Evolutionary conservation across 2,888 invertebrate genomes (phyloP).

Genomic region (Elmis aenea): DNA sequence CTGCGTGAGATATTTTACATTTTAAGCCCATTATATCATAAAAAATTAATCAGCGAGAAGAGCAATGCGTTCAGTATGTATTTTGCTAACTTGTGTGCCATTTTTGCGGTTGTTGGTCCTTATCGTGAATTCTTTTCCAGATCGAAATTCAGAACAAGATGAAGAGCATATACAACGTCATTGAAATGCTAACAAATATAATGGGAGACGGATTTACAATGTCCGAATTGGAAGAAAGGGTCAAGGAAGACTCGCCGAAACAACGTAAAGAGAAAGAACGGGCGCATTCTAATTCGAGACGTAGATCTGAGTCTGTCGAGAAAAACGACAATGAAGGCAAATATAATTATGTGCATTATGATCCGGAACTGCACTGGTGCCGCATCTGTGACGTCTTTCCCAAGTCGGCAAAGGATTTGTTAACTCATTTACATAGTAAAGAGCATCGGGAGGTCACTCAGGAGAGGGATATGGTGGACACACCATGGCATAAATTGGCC

Average conservation of each 20-base stretch:
- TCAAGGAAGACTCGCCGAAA: conserved; percentile 26
- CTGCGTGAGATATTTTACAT: conserved; percentile 25
- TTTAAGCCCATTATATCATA: conserved; percentile 30
- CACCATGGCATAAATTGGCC: conserved; percentile 68
- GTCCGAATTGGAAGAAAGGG: conserved; percentile 41
- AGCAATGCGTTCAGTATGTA: conserved; percentile 34
- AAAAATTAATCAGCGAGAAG: conserved; percentile 26
- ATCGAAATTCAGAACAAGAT: conserved; percentile 73
- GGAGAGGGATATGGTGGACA: conserved; percentile 60
- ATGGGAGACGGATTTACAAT: conserved; percentile 65
- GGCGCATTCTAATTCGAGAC: not conserved
- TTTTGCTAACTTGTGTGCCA: conserved; percentile 25
- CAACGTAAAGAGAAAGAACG: conserved; percentile 10
- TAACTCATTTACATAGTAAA: conserved; percentile 75
- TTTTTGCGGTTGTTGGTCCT: conserved; percentile 1
- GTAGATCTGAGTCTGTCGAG: conserved; percentile 8
- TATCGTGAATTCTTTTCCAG: conserved; percentile 46
- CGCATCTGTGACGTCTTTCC: conserved; percentile 82
- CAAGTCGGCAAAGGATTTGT: conserved; percentile 77
- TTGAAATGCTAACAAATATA: conserved; percentile 81
- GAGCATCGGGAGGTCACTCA: conserved; percentile 64
- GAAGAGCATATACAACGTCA: conserved; percentile 80
- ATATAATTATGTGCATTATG: conserved; percentile 79
- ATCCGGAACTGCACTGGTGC: conserved; percentile 90
- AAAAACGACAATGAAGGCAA: conserved; percentile 29